A percentile compares a stretch with the other conserved stretches of the same genome.
These are phyloP conservation scores for Drosophila hawaiiensis DNA, from an alignment of 2,888 invertebrate species.

Conservation along the genomic window DNA sequence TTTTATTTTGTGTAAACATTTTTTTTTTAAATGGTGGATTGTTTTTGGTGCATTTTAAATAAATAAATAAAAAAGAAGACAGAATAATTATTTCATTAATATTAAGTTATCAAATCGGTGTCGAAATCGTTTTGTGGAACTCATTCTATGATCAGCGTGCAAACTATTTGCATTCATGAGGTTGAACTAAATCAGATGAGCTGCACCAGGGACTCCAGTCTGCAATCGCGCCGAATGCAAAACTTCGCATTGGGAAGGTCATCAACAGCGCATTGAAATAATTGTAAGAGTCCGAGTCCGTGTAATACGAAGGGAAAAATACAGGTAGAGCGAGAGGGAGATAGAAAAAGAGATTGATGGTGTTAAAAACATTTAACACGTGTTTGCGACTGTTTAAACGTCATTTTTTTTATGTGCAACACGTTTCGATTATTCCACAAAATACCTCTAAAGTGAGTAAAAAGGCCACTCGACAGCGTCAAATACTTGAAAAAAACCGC, in stretches of 20 bases:
- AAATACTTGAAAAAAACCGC: constrained; percentile 58
- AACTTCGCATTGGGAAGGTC: constrained; percentile 30
- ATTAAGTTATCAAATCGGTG: no score
- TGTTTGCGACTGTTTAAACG: constrained; percentile 38
- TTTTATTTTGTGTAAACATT: not conserved
- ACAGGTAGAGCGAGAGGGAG: not conserved
- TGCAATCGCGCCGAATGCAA: constrained; percentile 21
- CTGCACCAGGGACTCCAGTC: constrained; percentile 23
- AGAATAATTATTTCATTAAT: not conserved
- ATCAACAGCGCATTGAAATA: constrained; percentile 50
- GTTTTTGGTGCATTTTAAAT: not conserved
- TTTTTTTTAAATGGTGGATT: not conserved
- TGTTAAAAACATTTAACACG: constrained; percentile 34
- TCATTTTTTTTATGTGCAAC: constrained; percentile 26
- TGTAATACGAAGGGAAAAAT: not conserved
- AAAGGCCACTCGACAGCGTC: constrained; percentile 47
- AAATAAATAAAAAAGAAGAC: not conserved
- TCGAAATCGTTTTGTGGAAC: constrained; percentile 21
- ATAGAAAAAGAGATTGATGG: not conserved
- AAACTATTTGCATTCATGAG: constrained; percentile 25
- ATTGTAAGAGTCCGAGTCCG: constrained; percentile 30
- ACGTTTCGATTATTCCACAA: constrained; percentile 49
- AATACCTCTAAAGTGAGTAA: constrained; percentile 51
- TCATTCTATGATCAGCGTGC: not conserved
- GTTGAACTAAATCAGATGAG: constrained; percentile 43